Evolutionary conservation across 2,797 vertebrate species (phyloP), one percentile per base, ranked within the genome.

Genomic region (Cryptoblepharus egeriae): DNA sequence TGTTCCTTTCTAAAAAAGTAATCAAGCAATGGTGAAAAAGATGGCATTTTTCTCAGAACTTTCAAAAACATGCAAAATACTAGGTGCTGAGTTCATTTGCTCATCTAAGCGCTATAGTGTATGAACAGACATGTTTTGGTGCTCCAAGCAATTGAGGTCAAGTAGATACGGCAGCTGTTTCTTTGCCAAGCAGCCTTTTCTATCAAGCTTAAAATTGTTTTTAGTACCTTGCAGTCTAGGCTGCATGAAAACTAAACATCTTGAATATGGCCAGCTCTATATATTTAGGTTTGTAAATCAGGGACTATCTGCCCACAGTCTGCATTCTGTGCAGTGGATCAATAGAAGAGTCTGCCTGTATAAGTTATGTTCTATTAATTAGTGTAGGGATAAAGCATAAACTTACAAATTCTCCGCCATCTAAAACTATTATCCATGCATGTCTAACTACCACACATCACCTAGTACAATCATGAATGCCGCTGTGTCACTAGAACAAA

Each of bases 191-290:
- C 35, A 52, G 32, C 30, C 13, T 69, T 28, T 79, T 79, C 69
- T 69, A 58, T 79, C 49, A 57, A 69, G 49, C 32, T 68, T 57
- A 55, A 77, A 78, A 39, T 18, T 78, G 26, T 68, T 78, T 37
- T 49, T 49, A 78, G 49, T 37, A 57, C 63, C 55, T 28, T 78
- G 32, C 49, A 64, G 68, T 78, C 63, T 78, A 22, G 76, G 45
- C 76, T 68, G 45, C 13, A 67, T 78, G 35, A 57, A 77, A 65
- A 37, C 22, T 52, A 67, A 77, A 67, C 28, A 65, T 77, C 75
- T 65, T 63, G 63, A 52, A 77, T 49, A 35, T 28, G 52, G 18
- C 52, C 42, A 67, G 26, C 28, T 67, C 30, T 52, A 42, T 67
- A 22, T 8, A 67, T 52, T 67, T 55, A 52, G 75, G 45, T 9